A percentile compares a stretch with the other conserved stretches of the same genome.
Conservation (phyloP, 2,113 vertebrate genomes). For the Cynoglossus semilaevis region DNA sequence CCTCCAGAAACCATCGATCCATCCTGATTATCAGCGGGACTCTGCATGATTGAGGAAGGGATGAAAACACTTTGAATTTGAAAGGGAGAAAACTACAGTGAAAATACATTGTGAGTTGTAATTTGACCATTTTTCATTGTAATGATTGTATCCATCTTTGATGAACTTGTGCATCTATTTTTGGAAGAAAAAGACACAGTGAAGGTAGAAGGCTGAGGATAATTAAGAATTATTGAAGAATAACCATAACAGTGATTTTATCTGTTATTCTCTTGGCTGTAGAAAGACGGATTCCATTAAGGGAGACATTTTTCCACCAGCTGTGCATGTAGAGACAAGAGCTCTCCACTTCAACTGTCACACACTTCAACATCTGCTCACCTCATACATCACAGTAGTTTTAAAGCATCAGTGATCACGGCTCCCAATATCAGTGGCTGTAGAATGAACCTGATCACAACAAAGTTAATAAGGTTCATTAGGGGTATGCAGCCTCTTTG, state of each 20-base stretch:
- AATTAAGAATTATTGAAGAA: constrained; percentile 60
- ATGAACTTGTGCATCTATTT: not conserved
- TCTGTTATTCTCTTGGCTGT: constrained; percentile 62
- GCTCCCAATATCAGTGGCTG: not conserved
- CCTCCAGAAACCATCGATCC: constrained; percentile 33
- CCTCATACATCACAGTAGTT: constrained; percentile 21
- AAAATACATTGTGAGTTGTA: too few relatives aligned
- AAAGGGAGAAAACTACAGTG: too few relatives aligned
- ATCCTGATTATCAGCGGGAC: constrained; percentile 34
- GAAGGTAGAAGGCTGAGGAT: constrained; percentile 20
- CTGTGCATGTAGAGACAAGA: constrained; percentile 66
- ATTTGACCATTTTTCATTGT: too few relatives aligned
- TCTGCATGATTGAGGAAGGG: constrained; percentile 30
- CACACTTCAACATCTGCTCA: constrained; percentile 6
- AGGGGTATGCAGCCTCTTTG: too few relatives aligned
- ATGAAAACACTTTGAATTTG: constrained; percentile 11
- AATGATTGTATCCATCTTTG: too few relatives aligned
- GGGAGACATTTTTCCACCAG: constrained; percentile 69
- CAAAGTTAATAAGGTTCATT: too few relatives aligned
- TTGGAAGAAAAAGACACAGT: constrained; percentile 10
- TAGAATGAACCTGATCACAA: too few relatives aligned
- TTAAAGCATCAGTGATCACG: constrained; percentile 19
- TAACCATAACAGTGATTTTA: constrained; percentile 55
- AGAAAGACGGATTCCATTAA: constrained; percentile 71
- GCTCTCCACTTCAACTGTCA: constrained; percentile 55